These are phyloP conservation scores for Notothenia coriiceps DNA, from an alignment of 2,113 vertebrate species.

Conservation along the genomic window DNA sequence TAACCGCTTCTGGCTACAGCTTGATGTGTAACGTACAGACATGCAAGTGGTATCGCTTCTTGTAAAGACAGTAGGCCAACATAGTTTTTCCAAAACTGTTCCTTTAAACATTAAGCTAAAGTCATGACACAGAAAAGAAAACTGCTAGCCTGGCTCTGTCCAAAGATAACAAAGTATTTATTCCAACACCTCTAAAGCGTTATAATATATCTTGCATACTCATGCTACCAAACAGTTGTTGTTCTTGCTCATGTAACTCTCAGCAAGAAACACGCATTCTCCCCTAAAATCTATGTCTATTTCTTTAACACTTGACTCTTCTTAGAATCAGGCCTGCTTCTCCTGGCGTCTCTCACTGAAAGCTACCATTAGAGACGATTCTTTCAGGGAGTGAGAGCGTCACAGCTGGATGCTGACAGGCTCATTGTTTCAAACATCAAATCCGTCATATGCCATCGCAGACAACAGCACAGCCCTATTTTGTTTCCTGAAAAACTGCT, in stretches of 20 bases:
- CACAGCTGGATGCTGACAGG: conserved; percentile 53
- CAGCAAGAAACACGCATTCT: background rate
- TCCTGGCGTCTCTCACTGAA: conserved; percentile 20
- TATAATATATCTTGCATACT: background rate
- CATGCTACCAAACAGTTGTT: background rate
- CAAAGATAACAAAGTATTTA: background rate
- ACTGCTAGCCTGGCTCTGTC: background rate
- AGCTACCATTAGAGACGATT: conserved; percentile 28
- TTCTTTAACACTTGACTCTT: conserved; percentile 2
- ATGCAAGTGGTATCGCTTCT: no score
- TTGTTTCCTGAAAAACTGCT: conserved; percentile 32
- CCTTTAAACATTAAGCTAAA: background rate
- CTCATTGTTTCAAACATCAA: conserved; percentile 54
- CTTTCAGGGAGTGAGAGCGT: conserved; percentile 27
- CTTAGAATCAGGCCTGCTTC: conserved; percentile 3
- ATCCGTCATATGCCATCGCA: conserved; percentile 45
- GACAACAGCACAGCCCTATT: conserved; percentile 36
- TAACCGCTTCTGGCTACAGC: no score
- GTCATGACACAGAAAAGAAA: background rate
- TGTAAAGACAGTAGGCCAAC: no score
- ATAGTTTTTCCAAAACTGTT: background rate
- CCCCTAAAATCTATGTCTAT: background rate
- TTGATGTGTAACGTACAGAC: no score
- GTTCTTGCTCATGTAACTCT: background rate
- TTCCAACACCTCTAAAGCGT: background rate